Percentiles rank a stretch among this genome's conserved stretches.
Evolutionary conservation across 2,113 vertebrate genomes (phyloP).

Genomic region (Tringa solitaria): DNA sequence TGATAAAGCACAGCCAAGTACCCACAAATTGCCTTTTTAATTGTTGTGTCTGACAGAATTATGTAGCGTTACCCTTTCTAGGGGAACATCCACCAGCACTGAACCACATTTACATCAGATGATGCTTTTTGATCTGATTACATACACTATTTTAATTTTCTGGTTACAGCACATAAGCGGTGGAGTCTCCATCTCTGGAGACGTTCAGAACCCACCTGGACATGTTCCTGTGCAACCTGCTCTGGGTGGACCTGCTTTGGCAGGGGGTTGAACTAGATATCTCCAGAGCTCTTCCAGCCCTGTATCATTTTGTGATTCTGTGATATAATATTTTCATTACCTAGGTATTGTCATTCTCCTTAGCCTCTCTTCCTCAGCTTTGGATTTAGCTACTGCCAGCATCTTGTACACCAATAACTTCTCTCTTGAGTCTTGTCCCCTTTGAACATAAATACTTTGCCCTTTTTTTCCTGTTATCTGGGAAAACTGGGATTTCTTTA

Average conservation of each 20-base stretch:
- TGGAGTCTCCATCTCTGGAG: too few species aligned
- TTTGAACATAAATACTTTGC: neutral
- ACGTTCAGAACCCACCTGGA: too few species aligned
- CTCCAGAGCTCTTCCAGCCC: too few species aligned
- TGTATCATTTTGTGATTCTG: too few species aligned
- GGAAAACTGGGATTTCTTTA: neutral
- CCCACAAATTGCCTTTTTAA: neutral
- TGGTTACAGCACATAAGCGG: neutral
- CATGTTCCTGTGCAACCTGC: too few species aligned
- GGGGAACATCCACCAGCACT: neutral
- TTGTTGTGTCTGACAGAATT: neutral
- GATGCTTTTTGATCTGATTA: neutral
- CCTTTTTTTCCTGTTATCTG: neutral
- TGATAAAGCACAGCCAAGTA: neutral
- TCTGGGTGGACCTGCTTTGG: too few species aligned
- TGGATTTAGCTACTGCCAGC: neutral
- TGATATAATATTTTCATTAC: neutral
- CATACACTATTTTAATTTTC: neutral
- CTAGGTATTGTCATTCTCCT: neutral
- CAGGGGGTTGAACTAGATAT: too few species aligned
- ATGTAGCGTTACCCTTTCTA: neutral
- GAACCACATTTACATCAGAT: neutral
- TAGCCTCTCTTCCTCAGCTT: neutral
- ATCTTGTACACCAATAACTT: neutral
- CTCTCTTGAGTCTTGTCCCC: neutral